Evolutionary conservation across 1,140 invertebrate genomes (phyloP).

Genomic region (Tribolium castaneum): DNA sequence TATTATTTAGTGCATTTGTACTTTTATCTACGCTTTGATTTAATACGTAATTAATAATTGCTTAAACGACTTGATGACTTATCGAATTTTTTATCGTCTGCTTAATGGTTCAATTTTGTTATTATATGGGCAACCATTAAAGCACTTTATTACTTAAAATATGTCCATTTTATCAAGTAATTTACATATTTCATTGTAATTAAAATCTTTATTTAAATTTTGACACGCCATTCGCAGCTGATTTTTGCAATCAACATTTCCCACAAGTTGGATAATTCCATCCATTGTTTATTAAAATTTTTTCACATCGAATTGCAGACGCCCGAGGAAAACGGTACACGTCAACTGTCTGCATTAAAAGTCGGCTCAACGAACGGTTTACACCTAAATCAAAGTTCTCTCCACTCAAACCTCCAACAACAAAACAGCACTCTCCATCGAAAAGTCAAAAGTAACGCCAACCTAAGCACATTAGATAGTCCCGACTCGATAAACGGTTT

Average conservation of each 20-base stretch:
- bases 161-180: no score
- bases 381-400: constrained; percentile 46
- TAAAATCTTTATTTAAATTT: no score
- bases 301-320: not conserved
- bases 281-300: not conserved
- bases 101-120: no score
- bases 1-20: no score
- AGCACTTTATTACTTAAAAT: no score
- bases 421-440: constrained; percentile 58
- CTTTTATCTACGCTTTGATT: no score
- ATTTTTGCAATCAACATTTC: not conserved
- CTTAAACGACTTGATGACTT: no score
- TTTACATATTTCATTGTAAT: no score
- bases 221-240: no score
- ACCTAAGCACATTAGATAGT: constrained; percentile 55
- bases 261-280: not conserved
- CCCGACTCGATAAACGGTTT: constrained; percentile 46
- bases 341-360: not conserved
- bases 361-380: constrained; percentile 44
- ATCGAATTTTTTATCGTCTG: no score
- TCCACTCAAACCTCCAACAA: constrained; percentile 43
- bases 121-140: no score
- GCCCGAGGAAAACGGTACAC: constrained; percentile 1
- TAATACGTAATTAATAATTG: no score
- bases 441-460: constrained; percentile 61